Base-by-base conservation (phyloP, 2,888 invertebrate species). In the Cryptophagus acutangulus region DNA sequence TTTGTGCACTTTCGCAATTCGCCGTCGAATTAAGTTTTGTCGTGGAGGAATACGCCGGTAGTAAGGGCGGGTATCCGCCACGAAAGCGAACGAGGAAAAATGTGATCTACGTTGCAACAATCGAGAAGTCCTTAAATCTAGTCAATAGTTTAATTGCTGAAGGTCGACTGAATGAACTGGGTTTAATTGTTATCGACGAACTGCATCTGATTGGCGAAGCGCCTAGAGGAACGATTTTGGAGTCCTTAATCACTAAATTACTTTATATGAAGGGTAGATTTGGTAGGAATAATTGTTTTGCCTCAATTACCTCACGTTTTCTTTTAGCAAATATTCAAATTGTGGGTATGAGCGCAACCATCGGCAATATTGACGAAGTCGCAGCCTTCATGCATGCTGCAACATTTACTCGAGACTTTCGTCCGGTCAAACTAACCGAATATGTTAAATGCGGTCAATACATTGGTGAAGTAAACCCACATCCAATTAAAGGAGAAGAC, bases 321-420 rank as follows among this genome's bases (percentile, higher is more conserved):
- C n/a, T n/a, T n/a, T 15, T 57, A 81, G 81, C 73, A 29, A 71
- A 71, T 40, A 82, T 89, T 43, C 94, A 94, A 65, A 83, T 97
- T 41, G 79, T 97, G 12, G 95, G 93, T 14, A 96, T 97, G 94
- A 94, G 93, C 68, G 97, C 97, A 0, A 97, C 97, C 0, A 86
- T 97, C 54, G 93, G 90, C 41, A 96, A 97, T 71, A 72, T 95
- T 38, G 65, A 77, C 0, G 90, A 95, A 60, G 54, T 99, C 29
- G 81, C 85, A 1, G 59, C 66, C 38, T 97, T 94, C 69, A 72
- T 99, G 1, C 75, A 81, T 38, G 87, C 94, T 0, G 84, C 87
- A 36, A 73, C 88, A 9, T 96, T 85, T 66, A 78, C 81, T 9
- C 80, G 84, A 41, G 79, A 92, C 62, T 97, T 96, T 71, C 76